Evolutionary conservation across 2,113 vertebrate genomes (phyloP).

Genomic region (Stigmatopora nigra): DNA sequence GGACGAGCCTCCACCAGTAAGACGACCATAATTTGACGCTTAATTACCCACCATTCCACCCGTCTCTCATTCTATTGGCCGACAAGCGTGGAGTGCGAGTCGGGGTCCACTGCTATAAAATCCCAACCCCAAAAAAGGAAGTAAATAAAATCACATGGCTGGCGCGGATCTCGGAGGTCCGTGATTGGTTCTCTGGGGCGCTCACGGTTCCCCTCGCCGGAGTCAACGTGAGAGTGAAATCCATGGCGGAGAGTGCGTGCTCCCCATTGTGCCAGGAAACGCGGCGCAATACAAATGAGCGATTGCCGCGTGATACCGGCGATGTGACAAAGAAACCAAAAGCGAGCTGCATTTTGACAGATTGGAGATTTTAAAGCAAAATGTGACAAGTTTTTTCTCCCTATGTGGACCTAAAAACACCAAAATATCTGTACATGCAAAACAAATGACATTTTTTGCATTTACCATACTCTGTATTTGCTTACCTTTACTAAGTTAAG

Average conservation of each 20-base stretch:
- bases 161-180: conserved; percentile 35
- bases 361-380: neutral
- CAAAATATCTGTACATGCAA: too few relatives aligned
- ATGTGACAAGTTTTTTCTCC: neutral
- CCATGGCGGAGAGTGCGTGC: conserved; percentile 10
- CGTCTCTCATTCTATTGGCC: conserved; percentile 9
- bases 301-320: neutral
- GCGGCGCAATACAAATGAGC: neutral
- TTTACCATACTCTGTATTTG: too few relatives aligned
- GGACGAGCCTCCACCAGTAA: conserved; percentile 13
- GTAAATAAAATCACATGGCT: conserved; percentile 54
- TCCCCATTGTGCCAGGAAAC: neutral
- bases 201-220: conserved; percentile 33
- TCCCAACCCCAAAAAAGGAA: neutral
- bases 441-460: too few relatives aligned
- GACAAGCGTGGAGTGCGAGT: conserved; percentile 5
- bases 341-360: neutral
- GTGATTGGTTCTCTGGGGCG: conserved; percentile 39
- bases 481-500: conserved; percentile 96
- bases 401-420: neutral
- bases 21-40: conserved; percentile 18
- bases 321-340: neutral
- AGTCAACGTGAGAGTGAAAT: conserved; percentile 57
- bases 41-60: conserved; percentile 22
- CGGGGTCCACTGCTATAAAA: conserved; percentile 28